phyloP scores from a whole-genome alignment of 2,797 vertebrate species.

The Ciconia nigra region DNA sequence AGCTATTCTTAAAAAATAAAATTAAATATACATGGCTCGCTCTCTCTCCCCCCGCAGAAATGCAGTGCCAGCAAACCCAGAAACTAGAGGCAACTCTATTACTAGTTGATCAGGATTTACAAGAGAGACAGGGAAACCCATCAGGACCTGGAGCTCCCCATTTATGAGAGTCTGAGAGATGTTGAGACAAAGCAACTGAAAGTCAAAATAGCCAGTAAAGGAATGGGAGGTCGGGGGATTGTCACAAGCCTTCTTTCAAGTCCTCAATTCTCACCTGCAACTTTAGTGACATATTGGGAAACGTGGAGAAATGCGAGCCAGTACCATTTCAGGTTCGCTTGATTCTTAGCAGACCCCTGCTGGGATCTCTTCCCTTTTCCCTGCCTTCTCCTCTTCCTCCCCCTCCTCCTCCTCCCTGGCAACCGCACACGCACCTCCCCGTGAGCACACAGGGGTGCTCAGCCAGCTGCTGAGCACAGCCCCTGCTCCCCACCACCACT shows the following conservation, averaged over 20 bases:
- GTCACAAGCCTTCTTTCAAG: neutral
- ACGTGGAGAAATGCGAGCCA: accelerated
- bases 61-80: neutral
- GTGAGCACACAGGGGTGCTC: accelerated
- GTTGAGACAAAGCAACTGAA: neutral
- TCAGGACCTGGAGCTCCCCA: neutral
- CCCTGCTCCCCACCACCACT: neutral
- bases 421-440: accelerated
- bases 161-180: neutral
- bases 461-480: neutral
- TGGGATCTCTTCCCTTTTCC: neutral
- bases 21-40: neutral
- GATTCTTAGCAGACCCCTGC: neutral
- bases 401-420: neutral
- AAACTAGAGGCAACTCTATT: neutral
- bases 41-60: neutral
- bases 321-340: neutral
- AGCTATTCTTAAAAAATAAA: neutral
- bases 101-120: neutral
- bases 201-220: neutral
- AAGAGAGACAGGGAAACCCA: neutral
- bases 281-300: neutral
- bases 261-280: neutral
- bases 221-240: neutral
- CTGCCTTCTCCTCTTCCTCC: neutral